phyloP scores from a whole-genome alignment of 2,797 vertebrate genomes.

The Chelonia mydas region DNA sequence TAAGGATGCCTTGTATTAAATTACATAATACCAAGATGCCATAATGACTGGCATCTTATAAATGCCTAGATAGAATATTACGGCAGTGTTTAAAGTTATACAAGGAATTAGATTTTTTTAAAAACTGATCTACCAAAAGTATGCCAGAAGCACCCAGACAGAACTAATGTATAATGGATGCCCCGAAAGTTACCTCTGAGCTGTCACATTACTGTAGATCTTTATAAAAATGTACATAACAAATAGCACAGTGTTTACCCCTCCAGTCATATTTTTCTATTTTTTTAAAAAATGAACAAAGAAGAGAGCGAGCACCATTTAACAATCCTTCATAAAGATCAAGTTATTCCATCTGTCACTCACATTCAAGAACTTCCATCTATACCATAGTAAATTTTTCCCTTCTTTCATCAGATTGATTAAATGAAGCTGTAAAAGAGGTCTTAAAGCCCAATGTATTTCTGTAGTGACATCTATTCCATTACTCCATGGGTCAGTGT shows the following conservation, averaged over 20 bases:
- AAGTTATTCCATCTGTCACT: conserved; percentile 36
- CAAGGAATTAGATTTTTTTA: neutral
- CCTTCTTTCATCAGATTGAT: conserved; percentile 27
- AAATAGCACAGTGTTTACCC: conserved; percentile 46
- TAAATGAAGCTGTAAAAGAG: conserved; percentile 43
- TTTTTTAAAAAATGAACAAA: neutral
- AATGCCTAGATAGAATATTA: neutral
- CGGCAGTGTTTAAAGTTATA: neutral
- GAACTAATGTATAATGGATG: conserved; percentile 38
- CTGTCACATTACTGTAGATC: neutral
- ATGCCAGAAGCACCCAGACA: neutral
- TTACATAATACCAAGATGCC: neutral
- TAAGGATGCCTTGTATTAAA: neutral
- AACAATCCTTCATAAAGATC: conserved; percentile 34
- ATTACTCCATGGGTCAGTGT: conserved; percentile 31
- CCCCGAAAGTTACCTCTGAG: neutral
- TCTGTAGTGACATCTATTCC: neutral
- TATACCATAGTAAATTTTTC: neutral
- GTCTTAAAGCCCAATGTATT: neutral
- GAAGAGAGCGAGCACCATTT: conserved; percentile 25
- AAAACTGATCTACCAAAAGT: neutral
- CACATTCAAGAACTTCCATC: neutral
- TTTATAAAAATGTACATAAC: neutral
- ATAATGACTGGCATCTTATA: neutral
- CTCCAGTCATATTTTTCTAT: conserved; percentile 36